phyloP scores from a whole-genome alignment of 1,140 invertebrate genomes.

The Geopemphigus sp. region DNA sequence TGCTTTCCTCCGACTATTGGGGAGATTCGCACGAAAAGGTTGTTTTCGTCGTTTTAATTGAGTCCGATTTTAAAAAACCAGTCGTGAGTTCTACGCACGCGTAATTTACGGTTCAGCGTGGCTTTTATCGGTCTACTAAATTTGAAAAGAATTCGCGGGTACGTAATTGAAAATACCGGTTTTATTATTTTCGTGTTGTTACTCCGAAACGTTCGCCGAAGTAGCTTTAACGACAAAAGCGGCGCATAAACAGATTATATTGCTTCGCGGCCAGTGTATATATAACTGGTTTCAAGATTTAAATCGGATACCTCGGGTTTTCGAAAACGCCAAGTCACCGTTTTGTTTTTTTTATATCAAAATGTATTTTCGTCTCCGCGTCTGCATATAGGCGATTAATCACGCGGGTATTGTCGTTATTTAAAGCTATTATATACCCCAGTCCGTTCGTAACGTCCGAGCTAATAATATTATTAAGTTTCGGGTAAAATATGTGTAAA shows the following conservation, averaged over 20 bases:
- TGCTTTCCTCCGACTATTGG: too few species aligned
- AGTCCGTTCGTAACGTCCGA: neutral
- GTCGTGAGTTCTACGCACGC: neutral
- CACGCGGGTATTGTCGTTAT: constrained; percentile 7
- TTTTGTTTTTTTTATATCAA: constrained; percentile 2
- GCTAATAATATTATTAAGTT: neutral
- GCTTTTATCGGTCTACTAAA: constrained; percentile 35
- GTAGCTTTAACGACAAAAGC: constrained; percentile 1
- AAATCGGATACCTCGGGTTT: constrained; percentile 34
- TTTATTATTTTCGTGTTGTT: constrained; percentile 6
- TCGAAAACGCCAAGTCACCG: constrained; percentile 30
- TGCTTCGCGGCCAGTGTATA: neutral
- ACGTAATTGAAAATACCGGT: constrained; percentile 39
- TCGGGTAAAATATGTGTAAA: neutral
- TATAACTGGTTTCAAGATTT: constrained; percentile 20
- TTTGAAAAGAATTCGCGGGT: constrained; percentile 31
- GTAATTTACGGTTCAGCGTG: constrained; percentile 19
- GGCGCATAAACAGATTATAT: neutral
- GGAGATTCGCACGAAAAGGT: constrained; percentile 6
- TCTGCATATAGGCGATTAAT: neutral
- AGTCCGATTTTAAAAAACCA: neutral
- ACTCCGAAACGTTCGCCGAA: neutral
- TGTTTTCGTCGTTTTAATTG: neutral
- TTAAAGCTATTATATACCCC: neutral
- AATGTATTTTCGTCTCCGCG: constrained; percentile 1